These are phyloP conservation scores for Epizoanthus scotinus DNA, from an alignment of 92 coral and sea anemone genomes.

Conservation along the genomic window DNA sequence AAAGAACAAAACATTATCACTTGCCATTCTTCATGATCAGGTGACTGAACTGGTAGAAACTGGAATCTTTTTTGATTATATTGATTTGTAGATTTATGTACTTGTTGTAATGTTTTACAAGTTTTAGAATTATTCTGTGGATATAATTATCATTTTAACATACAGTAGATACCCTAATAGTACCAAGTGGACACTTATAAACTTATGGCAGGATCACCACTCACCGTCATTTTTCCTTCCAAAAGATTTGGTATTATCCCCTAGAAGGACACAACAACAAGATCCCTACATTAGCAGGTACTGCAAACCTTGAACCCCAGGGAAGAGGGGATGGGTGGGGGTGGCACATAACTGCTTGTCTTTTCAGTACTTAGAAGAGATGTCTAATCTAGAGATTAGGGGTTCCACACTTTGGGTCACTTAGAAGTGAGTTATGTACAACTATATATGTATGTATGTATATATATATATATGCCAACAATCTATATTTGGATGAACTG, in stretches of 20 bases:
- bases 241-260: constrained; percentile 91
- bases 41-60: not conserved
- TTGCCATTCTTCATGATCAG: not conserved
- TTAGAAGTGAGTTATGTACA: too few relatives aligned
- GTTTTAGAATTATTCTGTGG: too few relatives aligned
- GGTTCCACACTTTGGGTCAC: too few relatives aligned
- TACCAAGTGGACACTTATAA: not conserved
- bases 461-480: too few relatives aligned
- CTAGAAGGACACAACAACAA: constrained; percentile 46
- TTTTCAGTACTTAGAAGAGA: too few relatives aligned
- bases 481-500: too few relatives aligned
- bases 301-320: not conserved
- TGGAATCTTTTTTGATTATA: not conserved
- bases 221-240: constrained; percentile 95
- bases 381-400: too few relatives aligned
- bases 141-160: not conserved
- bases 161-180: not conserved
- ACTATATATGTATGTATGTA: too few relatives aligned
- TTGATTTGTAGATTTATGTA: not conserved
- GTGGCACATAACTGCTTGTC: too few relatives aligned
- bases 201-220: constrained; percentile 15
- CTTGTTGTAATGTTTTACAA: too few relatives aligned
- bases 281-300: not conserved
- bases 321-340: too few relatives aligned
- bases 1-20: not conserved